phyloP scores from a whole-genome alignment of 2,888 invertebrate genomes.

The Trichopoda pennipes region DNA sequence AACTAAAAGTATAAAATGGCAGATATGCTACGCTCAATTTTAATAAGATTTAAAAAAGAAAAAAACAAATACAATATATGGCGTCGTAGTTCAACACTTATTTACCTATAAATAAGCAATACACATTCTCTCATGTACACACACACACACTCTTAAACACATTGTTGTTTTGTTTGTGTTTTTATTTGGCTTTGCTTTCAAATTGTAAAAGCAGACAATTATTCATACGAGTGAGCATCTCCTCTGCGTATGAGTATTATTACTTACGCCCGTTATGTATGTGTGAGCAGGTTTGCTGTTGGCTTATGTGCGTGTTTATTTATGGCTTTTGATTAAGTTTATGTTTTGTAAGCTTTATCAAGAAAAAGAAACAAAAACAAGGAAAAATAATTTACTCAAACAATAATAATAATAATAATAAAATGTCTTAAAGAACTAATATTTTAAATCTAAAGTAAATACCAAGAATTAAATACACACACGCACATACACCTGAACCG shows the following conservation, averaged over 20 bases:
- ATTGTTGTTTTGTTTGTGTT: constrained; percentile 5
- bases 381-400: constrained; percentile 23
- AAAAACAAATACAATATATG: no score
- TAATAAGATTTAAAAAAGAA: constrained; percentile 23
- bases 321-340: constrained; percentile 19
- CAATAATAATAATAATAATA: constrained; percentile 34
- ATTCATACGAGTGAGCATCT: constrained; percentile 18
- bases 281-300: background rate
- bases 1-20: constrained; percentile 11
- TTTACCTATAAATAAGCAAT: constrained; percentile 42
- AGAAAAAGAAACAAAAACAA: background rate
- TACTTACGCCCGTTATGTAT: background rate
- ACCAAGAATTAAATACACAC: background rate
- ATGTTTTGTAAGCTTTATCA: constrained; percentile 10
- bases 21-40: constrained; percentile 3
- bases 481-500: background rate
- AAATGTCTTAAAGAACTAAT: background rate
- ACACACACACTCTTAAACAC: background rate
- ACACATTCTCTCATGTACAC: background rate
- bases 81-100: constrained; percentile 49
- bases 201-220: constrained; percentile 39
- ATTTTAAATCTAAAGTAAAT: constrained; percentile 9
- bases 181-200: background rate
- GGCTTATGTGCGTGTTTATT: background rate
- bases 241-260: constrained; percentile 34